A percentile compares a stretch with the other conserved stretches of the same genome.
Conservation (phyloP, 2,888 invertebrate genomes). For the Chironomus riparius region DNA sequence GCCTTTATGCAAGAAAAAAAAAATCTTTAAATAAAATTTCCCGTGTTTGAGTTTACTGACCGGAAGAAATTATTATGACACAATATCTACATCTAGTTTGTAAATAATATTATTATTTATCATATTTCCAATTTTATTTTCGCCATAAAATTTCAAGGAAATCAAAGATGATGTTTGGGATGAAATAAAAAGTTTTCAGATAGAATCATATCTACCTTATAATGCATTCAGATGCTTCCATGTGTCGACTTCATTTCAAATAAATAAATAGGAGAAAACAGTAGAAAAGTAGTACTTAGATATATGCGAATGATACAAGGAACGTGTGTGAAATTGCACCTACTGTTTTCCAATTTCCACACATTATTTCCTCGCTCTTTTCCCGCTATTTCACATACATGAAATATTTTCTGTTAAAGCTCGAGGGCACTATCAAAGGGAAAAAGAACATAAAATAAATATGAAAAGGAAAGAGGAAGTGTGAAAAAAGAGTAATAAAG, state of each 20-base stretch:
- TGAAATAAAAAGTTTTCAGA: too few species aligned
- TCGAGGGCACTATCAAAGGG: neutral
- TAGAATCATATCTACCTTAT: too few species aligned
- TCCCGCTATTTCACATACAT: neutral
- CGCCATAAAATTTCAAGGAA: neutral
- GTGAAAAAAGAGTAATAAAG: neutral
- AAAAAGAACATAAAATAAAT: neutral
- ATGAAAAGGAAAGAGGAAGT: neutral
- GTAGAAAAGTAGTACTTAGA: constrained; percentile 5
- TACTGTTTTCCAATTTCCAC: constrained; percentile 16
- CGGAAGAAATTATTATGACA: neutral
- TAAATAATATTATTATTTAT: neutral
- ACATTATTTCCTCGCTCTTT: neutral
- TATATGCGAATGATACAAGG: constrained; percentile 19
- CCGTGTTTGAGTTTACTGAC: neutral
- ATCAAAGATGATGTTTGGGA: neutral
- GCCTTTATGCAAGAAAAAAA: too few species aligned
- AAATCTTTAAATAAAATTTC: neutral
- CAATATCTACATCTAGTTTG: neutral
- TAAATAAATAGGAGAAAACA: too few species aligned
- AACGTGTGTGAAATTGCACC: constrained; percentile 23
- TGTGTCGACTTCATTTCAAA: too few species aligned
- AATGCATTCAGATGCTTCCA: too few species aligned
- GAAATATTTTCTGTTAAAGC: constrained; percentile 14
- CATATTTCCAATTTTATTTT: neutral